Percentiles rank a stretch among this genome's conserved stretches.
These are phyloP conservation scores for Cotesia congregata DNA, from an alignment of 2,888 invertebrate species.

Conservation along the genomic window DNA sequence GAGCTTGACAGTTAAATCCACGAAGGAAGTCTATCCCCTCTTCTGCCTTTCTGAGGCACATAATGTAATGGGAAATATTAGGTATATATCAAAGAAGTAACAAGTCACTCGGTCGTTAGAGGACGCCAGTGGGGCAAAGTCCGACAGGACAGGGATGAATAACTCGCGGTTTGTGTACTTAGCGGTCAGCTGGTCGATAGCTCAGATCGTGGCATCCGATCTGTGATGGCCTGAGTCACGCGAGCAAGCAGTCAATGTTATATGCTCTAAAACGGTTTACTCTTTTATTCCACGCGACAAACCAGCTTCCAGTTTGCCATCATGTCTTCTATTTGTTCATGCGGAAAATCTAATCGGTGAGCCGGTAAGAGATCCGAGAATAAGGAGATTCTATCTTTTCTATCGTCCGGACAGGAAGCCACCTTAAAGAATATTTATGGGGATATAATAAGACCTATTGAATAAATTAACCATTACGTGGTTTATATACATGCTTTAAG, in stretches of 20 bases:
- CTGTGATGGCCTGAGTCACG: slow-evolving; percentile 58
- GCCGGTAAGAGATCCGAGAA: not conserved
- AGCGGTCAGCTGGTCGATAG: slow-evolving; percentile 44
- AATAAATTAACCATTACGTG: not conserved
- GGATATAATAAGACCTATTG: not conserved
- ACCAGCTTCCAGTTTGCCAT: slow-evolving; percentile 21
- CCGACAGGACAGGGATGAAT: not conserved
- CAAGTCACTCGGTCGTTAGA: slow-evolving; percentile 24
- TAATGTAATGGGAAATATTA: no score
- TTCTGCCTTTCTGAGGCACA: no score
- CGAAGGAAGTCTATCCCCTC: no score
- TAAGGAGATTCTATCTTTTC: not conserved
- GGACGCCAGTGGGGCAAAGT: slow-evolving; percentile 2
- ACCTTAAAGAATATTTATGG: slow-evolving; percentile 10
- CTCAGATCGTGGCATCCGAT: slow-evolving; percentile 52
- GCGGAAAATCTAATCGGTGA: slow-evolving; percentile 37
- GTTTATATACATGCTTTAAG: not conserved
- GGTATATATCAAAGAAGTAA: slow-evolving; percentile 20
- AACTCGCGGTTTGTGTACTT: slow-evolving; percentile 41
- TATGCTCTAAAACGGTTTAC: not conserved
- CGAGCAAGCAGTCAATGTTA: slow-evolving; percentile 40
- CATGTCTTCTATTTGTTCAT: slow-evolving; percentile 36
- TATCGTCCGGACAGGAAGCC: slow-evolving; percentile 23
- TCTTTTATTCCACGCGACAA: slow-evolving; percentile 39
- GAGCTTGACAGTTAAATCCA: no score